Base-by-base conservation (phyloP, 2,113 vertebrate genomes). In the Phalacrocorax brasilianus region DNA sequence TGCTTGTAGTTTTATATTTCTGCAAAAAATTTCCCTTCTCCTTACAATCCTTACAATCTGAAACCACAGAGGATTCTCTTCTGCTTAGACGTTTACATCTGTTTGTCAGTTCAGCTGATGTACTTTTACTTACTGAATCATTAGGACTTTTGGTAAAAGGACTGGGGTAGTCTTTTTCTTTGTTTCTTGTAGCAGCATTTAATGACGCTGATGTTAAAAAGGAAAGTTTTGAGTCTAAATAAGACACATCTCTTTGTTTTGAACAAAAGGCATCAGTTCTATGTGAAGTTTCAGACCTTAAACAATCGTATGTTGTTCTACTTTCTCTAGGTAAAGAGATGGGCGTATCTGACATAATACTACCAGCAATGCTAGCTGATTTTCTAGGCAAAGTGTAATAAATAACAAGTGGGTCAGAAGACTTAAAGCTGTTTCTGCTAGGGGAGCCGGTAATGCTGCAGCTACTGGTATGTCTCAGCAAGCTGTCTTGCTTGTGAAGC, bases 1-100 rank as follows among this genome's bases (percentile, higher is more conserved):
- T 97, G 49, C 98, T 98, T 15, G 98, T 98, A 8, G 98, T 98
- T 95, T 98, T 98, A 18, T 98, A 98, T 71, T 98, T 98, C 67
- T 97, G 97, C 88, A 98, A 93, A 68, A 91, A 76, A 76, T 94
- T 96, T 49, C 86, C 85, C 47, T 85, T 72, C 42, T 97, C 95
- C 28, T 80, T 92, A 42, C 73, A 38, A 6, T 96, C 95, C 28
- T 80, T 92, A 42, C 73, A 38, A 6, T 96, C 95, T 71, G 95
- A 79, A 83, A 90, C 53, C 50, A 92, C 80, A 49, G 93, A 92
- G 28, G 91, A 93, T 55, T 96, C 89, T 83, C 72, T 90, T 97
- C 90, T 84, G 44, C 85, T 83, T 65, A 88, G 65, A 75, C 61
- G 53, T 35, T 78, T 72, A 78, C 77, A 63, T 17, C 40, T 38